These are phyloP conservation scores for Ormyrus labotus DNA, from an alignment of 2,888 invertebrate genomes.

Conservation along the genomic window DNA sequence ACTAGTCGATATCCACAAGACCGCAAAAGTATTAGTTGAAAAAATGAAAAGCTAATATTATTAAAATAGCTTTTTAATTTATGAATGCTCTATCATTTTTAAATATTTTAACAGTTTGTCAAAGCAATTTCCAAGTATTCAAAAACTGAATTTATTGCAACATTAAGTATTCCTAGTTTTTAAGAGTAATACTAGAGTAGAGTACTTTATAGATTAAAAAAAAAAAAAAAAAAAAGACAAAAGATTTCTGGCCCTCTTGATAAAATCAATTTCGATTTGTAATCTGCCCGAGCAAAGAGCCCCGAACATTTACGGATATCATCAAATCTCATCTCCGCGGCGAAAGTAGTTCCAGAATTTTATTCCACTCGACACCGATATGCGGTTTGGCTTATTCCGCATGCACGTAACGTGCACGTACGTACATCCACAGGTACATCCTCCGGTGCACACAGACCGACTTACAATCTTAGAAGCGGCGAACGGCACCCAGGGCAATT, in stretches of 20 bases:
- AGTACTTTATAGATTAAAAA: too few species aligned
- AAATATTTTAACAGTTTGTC: too few species aligned
- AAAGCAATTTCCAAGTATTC: too few species aligned
- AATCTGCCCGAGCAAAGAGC: conserved; percentile 16
- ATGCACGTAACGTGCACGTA: background rate
- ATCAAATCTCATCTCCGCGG: conserved; percentile 33
- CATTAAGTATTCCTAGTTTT: too few species aligned
- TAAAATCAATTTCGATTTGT: conserved; percentile 28
- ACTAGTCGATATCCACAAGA: too few species aligned
- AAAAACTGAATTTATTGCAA: too few species aligned
- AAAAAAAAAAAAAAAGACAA: too few species aligned
- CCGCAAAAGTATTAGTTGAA: too few species aligned
- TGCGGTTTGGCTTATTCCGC: conserved; percentile 24
- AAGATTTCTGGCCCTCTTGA: background rate
- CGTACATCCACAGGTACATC: background rate
- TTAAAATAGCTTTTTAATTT: too few species aligned
- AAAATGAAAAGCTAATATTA: too few species aligned
- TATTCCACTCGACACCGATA: conserved; percentile 3
- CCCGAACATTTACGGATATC: conserved; percentile 13
- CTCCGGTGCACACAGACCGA: background rate
- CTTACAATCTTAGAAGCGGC: background rate
- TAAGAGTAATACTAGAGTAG: too few species aligned
- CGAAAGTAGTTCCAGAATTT: conserved; percentile 40
- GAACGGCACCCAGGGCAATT: conserved; percentile 35
- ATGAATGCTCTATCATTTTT: too few species aligned